Conservation (phyloP, 2,797 vertebrate genomes). For the Smutsia temminckii region DNA sequence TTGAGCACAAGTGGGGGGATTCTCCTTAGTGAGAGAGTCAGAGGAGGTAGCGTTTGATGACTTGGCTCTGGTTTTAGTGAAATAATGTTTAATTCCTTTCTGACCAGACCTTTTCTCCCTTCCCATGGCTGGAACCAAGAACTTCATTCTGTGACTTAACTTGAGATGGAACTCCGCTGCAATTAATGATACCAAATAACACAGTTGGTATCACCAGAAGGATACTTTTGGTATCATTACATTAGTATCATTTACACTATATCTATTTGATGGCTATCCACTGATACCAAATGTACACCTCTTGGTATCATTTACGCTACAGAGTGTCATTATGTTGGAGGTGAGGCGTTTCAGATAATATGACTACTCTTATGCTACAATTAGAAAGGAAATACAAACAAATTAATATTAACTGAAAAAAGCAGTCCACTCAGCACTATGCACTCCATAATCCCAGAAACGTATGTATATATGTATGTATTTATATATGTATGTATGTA, state of each 20-base stretch:
- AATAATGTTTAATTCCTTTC: background rate
- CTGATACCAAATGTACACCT: background rate
- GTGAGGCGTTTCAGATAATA: background rate
- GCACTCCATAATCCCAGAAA: background rate
- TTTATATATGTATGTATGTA: background rate
- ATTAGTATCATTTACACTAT: background rate
- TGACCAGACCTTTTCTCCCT: background rate
- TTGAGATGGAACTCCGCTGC: background rate
- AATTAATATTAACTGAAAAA: background rate
- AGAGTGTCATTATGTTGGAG: background rate
- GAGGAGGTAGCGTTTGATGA: background rate
- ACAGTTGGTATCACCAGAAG: background rate
- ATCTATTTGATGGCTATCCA: background rate
- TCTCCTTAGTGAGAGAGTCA: background rate
- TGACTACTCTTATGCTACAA: background rate
- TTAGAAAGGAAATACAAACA: background rate
- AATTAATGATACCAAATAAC: background rate
- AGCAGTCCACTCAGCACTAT: background rate
- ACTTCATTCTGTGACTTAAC: background rate
- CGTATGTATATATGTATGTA: background rate
- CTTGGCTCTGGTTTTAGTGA: background rate
- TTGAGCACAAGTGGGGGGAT: background rate
- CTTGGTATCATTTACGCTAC: background rate
- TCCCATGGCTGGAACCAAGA: background rate
- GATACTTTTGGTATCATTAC: background rate